Percentiles rank a stretch among this genome's conserved stretches.
Evolutionary conservation across 2,888 invertebrate species (phyloP).

Genomic region (Apamea epomidion): DNA sequence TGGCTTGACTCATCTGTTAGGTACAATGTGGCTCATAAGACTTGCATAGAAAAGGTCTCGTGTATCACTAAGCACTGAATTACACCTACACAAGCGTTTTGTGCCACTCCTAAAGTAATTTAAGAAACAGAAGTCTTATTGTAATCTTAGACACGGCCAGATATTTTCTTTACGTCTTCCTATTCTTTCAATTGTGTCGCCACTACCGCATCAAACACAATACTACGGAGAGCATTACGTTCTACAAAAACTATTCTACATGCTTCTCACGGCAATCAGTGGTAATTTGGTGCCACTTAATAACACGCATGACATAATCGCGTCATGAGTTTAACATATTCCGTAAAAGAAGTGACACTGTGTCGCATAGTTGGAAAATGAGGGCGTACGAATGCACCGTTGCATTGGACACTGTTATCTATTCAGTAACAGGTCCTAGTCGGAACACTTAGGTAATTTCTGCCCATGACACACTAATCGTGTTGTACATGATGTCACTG

Average conservation of each 20-base stretch:
- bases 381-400: constrained; percentile 56
- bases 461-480: constrained; percentile 72
- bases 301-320: constrained; percentile 64
- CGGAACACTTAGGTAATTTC: constrained; percentile 63
- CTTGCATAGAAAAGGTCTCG: constrained; percentile 14
- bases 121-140: constrained; percentile 38
- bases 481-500: constrained; percentile 71
- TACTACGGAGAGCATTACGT: constrained; percentile 29
- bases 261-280: constrained; percentile 65
- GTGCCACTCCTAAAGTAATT: constrained; percentile 14
- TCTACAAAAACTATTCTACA: constrained; percentile 53
- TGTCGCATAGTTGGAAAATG: constrained; percentile 53
- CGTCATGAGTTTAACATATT: constrained; percentile 44
- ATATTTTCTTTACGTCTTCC: constrained; percentile 28
- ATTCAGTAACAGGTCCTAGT: constrained; percentile 48
- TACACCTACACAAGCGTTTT: constrained; percentile 34
- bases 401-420: constrained; percentile 53
- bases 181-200: constrained; percentile 33
- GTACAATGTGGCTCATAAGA: constrained; percentile 14
- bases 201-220: constrained; percentile 44
- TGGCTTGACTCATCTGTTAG: constrained; percentile 7
- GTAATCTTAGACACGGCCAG: constrained; percentile 22
- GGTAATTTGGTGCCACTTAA: constrained; percentile 61
- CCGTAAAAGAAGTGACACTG: constrained; percentile 33
- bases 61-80: constrained; percentile 46